A percentile compares a stretch with the other conserved stretches of the same genome.
These are phyloP conservation scores for Aselliscus stoliczkanus DNA, from an alignment of 2,797 vertebrate species.

Conservation along the genomic window DNA sequence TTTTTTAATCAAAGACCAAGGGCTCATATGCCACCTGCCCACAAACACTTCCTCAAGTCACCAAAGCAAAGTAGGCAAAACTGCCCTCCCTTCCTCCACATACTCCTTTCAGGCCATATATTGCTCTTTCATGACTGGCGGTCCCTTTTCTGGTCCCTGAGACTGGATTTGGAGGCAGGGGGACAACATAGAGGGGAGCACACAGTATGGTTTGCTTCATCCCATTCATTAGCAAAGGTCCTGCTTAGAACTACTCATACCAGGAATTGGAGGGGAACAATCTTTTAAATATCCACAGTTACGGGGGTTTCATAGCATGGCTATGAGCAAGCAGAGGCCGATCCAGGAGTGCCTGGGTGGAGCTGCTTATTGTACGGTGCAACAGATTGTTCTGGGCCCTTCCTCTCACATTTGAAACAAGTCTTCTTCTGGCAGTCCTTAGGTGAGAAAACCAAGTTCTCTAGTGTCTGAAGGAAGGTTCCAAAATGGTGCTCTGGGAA, in stretches of 20 bases:
- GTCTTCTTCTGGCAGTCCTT: background rate
- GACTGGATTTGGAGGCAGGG: background rate
- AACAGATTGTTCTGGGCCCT: background rate
- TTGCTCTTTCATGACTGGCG: background rate
- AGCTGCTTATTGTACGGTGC: background rate
- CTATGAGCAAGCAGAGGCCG: background rate
- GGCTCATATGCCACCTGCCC: background rate
- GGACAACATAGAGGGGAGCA: background rate
- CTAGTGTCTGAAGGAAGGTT: background rate
- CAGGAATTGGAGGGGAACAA: background rate
- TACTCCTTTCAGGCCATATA: background rate
- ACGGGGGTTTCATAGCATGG: background rate
- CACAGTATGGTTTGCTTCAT: background rate
- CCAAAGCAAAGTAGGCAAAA: background rate
- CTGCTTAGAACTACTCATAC: background rate
- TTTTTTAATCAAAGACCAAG: background rate
- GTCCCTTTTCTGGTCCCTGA: background rate
- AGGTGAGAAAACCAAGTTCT: background rate
- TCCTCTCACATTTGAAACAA: background rate
- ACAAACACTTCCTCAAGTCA: background rate
- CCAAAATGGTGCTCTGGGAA: background rate
- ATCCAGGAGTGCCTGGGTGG: background rate
- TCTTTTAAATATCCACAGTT: background rate
- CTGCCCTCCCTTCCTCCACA: background rate
- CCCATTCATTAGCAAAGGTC: background rate